phyloP scores from a whole-genome alignment of 1,140 invertebrate genomes.

The Elymnias hypermnestra region DNA sequence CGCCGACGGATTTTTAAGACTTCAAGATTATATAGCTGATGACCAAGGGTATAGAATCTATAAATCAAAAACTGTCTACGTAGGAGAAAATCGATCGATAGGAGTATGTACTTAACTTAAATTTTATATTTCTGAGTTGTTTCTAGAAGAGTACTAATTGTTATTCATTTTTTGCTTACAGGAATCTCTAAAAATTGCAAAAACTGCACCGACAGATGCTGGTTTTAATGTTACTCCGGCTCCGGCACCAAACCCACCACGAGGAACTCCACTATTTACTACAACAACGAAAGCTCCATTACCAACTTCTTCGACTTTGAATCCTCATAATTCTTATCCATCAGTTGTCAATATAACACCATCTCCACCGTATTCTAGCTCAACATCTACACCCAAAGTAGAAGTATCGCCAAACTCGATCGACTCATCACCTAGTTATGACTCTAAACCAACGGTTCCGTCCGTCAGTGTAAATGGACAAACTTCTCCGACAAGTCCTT shows the following conservation, averaged over 20 bases:
- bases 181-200: conserved; percentile 83
- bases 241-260: conserved; percentile 34
- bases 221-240: conserved; percentile 78
- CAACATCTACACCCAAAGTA: conserved; percentile 59
- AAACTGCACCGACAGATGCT: conserved; percentile 80
- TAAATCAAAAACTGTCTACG: conserved; percentile 86
- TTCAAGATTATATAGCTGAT: conserved; percentile 92
- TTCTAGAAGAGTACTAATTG: background rate
- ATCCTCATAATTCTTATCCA: conserved; percentile 41
- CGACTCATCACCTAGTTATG: conserved; percentile 54
- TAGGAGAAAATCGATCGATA: conserved; percentile 83
- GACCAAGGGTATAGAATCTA: conserved; percentile 86
- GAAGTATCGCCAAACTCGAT: conserved; percentile 70
- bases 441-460: conserved; percentile 61
- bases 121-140: background rate
- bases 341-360: conserved; percentile 44
- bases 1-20: conserved; percentile 85
- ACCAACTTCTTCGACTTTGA: conserved; percentile 55
- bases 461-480: conserved; percentile 56
- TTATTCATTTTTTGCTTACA: conserved; percentile 37
- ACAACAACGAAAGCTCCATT: conserved; percentile 47
- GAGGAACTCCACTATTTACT: conserved; percentile 42
- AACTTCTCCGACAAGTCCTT: conserved; percentile 42
- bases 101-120: conserved; percentile 35
- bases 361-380: conserved; percentile 27